Evolutionary conservation across 1,140 invertebrate genomes (phyloP).

Genomic region (Chlorops oryzae): DNA sequence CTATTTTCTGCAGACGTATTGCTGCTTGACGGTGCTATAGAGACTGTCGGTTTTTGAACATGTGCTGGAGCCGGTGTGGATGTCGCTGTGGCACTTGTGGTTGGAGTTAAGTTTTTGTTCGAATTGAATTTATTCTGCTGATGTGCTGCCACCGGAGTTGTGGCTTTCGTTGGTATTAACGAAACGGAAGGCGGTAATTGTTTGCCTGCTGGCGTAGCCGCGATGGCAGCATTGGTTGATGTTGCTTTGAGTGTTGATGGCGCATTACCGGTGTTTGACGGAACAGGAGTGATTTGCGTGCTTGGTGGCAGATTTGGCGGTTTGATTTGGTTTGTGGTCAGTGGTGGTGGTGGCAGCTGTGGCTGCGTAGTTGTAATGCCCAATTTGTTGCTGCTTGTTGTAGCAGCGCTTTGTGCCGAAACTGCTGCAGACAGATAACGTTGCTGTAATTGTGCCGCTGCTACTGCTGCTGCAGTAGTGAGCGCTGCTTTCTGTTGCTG

Average conservation of each 20-base stretch:
- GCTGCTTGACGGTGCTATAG: neutral
- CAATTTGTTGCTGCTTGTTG: slow-evolving; percentile 8
- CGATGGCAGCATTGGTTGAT: neutral
- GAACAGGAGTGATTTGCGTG: slow-evolving; percentile 18
- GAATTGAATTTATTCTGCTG: slow-evolving; percentile 15
- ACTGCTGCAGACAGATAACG: slow-evolving; percentile 11
- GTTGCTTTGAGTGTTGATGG: neutral
- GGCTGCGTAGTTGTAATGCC: slow-evolving; percentile 3
- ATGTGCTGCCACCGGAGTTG: slow-evolving; percentile 11
- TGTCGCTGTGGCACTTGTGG: no score
- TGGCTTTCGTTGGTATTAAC: slow-evolving; percentile 10
- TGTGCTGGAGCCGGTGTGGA: no score
- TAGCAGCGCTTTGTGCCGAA: slow-evolving; percentile 1
- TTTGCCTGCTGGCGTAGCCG: neutral
- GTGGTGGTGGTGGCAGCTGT: slow-evolving; percentile 8
- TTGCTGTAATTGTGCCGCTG: slow-evolving; percentile 12
- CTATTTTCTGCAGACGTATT: neutral
- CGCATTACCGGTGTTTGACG: neutral
- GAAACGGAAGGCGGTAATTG: slow-evolving; percentile 17
- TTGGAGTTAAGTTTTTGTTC: no score
- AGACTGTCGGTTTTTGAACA: neutral
- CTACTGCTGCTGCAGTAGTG: neutral
- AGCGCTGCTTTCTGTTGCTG: slow-evolving; percentile 14
- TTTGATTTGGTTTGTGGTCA: slow-evolving; percentile 16
- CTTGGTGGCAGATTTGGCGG: slow-evolving; percentile 17